phyloP scores from a whole-genome alignment of 2,888 invertebrate genomes.

The Apeira syringaria region DNA sequence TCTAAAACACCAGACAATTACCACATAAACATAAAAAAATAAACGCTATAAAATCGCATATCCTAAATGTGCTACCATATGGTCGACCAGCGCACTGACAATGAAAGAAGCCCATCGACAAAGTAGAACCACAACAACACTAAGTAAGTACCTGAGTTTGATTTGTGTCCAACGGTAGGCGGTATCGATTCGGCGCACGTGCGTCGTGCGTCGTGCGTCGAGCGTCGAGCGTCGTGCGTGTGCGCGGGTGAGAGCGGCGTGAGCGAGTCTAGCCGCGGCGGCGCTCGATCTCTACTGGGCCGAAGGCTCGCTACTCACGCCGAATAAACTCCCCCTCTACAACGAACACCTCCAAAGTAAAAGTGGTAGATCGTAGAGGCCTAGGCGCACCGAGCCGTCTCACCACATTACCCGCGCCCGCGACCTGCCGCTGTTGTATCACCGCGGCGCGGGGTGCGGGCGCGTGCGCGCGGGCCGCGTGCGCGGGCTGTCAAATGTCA shows the following conservation, averaged over 20 bases:
- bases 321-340: constrained; percentile 60
- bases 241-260: constrained; percentile 43
- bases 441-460: too few relatives aligned
- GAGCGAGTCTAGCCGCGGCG: constrained; percentile 43
- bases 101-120: too few relatives aligned
- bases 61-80: too few relatives aligned
- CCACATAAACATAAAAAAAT: too few relatives aligned
- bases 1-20: too few relatives aligned
- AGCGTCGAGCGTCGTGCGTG: too few relatives aligned
- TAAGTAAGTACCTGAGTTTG: constrained; percentile 17
- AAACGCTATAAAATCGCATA: too few relatives aligned
- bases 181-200: constrained; percentile 38
- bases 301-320: constrained; percentile 42
- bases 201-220: too few relatives aligned
- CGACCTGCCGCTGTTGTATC: constrained; percentile 53
- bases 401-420: constrained; percentile 42
- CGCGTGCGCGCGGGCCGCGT: too few relatives aligned
- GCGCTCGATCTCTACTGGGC: constrained; percentile 44
- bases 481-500: too few relatives aligned
- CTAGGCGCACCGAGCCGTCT: constrained; percentile 69
- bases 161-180: constrained; percentile 32
- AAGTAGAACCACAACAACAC: too few relatives aligned
- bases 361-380: constrained; percentile 75
- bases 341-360: constrained; percentile 68
- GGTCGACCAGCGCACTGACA: too few relatives aligned